These are phyloP conservation scores for Phaethon lepturus DNA, from an alignment of 2,113 vertebrate species.

Conservation along the genomic window DNA sequence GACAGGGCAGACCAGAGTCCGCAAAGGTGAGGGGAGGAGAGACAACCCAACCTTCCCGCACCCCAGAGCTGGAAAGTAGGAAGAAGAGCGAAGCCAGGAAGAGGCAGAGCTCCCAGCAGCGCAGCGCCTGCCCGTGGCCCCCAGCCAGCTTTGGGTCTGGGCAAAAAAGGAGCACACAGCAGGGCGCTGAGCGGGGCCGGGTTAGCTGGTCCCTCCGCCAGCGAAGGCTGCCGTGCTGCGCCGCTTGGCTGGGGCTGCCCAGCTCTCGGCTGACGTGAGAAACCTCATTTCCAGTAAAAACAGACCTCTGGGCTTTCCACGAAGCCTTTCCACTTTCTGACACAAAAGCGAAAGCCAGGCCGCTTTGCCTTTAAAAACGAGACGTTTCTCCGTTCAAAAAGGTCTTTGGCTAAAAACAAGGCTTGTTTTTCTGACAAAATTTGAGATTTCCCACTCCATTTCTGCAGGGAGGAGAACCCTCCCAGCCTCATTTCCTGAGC, in stretches of 20 bases:
- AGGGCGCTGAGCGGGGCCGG: not conserved
- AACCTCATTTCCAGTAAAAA: slow-evolving; percentile 67
- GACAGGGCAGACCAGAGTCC: not conserved
- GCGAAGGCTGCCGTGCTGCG: slow-evolving; percentile 10
- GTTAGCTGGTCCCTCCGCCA: not conserved
- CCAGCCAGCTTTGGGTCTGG: not conserved
- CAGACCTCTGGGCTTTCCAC: slow-evolving; percentile 49
- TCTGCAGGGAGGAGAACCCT: slow-evolving; percentile 52
- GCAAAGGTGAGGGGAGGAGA: not conserved
- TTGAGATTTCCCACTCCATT: slow-evolving; percentile 58
- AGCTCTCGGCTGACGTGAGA: slow-evolving; percentile 44
- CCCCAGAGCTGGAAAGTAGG: not conserved
- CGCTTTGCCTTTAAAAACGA: not conserved
- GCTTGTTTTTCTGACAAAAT: slow-evolving; percentile 49
- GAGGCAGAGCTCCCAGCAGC: not conserved
- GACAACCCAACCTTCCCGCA: not conserved
- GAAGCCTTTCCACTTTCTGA: slow-evolving; percentile 34
- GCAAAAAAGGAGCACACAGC: not conserved
- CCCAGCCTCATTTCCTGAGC: slow-evolving; percentile 61
- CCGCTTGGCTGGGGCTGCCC: not conserved
- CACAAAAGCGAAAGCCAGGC: not conserved
- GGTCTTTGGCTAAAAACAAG: not conserved
- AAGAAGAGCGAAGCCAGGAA: not conserved
- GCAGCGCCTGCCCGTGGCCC: not conserved
- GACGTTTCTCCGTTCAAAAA: not conserved